Evolutionary conservation across 2,797 vertebrate species (phyloP), one percentile per base, ranked within the genome.

Genomic region (Ptychadena robeensis): DNA sequence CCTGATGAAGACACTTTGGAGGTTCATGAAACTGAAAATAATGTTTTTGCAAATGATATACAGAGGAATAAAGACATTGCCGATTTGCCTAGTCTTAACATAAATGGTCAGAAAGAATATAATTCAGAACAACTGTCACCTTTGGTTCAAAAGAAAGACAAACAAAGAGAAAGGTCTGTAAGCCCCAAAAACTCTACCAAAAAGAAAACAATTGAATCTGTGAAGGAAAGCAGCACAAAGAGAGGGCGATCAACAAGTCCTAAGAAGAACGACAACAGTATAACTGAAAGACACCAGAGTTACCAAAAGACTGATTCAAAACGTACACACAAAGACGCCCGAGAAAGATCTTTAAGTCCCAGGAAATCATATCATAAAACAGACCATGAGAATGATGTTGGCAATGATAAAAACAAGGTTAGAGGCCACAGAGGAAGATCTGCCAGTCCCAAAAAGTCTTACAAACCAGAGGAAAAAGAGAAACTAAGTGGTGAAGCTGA

Each of bases 371-470:
- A 94, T 86, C 87, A 10, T 18, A 89, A 90, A 86, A 81, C 48
- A 81, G 87, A 89, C 80, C 63, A 0, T 25, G 61, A 68, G 81
- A 14, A 28, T 65, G 73, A 70, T 70, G 66, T 0, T 6, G 73
- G 12, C 4, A 25, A 57, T 1, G 34, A 78, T 30, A 89, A 61
- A 15, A 88, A 87, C 9, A 80, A 71, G 15, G 87, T 81, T 63
- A 81, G 86, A 57, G 92, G 89, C 77, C 82, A 85, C 18, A 86
- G 22, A 3, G 85, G 89, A 8, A 80, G 80, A 73, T 93, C 95
- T 74, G 86, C 90, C 0, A 96, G 96, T 89, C 96, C 96, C 2
- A 94, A 88, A 28, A 95, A 94, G 89, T 88, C 85, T 84, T 75
- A 75, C 32, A 88, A 89, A 0, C 79, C 89, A 79, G 91, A 86